These are phyloP conservation scores for Ametastegia equiseti DNA, from an alignment of 2,888 invertebrate species.

Conservation along the genomic window DNA sequence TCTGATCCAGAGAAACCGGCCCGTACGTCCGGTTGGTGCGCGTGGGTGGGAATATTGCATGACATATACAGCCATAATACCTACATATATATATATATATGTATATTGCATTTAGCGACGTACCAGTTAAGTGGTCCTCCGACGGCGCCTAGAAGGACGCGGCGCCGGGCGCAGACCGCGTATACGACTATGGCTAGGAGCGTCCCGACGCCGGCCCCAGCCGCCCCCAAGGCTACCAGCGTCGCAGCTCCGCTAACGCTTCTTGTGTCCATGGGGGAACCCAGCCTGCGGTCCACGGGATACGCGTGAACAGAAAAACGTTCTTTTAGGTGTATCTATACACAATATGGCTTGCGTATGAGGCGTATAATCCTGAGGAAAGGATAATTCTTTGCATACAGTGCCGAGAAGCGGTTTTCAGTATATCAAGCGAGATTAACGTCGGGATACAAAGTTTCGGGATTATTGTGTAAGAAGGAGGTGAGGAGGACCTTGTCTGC, in stretches of 20 bases:
- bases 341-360: too few species aligned
- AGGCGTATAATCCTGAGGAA: too few species aligned
- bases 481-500: neutral
- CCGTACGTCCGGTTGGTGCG: too few species aligned
- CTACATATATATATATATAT: neutral
- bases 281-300: conserved; percentile 5
- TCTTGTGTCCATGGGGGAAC: conserved; percentile 63
- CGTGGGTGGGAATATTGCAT: neutral
- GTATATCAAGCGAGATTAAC: neutral
- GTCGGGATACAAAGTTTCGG: too few species aligned
- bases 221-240: conserved; percentile 62
- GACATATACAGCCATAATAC: neutral
- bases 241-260: conserved; percentile 65
- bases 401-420: neutral
- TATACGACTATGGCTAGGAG: conserved; percentile 69
- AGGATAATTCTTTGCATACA: too few species aligned
- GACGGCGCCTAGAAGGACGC: conserved; percentile 60
- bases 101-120: conserved; percentile 21
- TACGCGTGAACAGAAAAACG: conserved; percentile 15
- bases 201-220: conserved; percentile 69
- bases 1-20: too few species aligned
- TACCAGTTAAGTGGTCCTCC: conserved; percentile 69
- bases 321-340: neutral
- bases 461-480: neutral
- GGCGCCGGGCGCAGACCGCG: conserved; percentile 66